phyloP scores from a whole-genome alignment of 1,140 invertebrate species.

The Heliconius hewitsoni region DNA sequence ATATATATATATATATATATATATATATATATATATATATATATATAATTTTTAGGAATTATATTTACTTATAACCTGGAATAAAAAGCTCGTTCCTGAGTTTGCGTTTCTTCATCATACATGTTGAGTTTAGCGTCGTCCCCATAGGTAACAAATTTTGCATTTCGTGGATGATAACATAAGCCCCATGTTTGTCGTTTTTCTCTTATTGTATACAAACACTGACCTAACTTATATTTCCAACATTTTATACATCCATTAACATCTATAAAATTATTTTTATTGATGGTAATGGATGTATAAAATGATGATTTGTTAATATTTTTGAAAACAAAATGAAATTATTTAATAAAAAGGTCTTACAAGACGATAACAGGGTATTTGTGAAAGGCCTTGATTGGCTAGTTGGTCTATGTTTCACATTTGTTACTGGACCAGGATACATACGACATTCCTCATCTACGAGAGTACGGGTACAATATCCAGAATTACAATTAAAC shows the following conservation, averaged over 20 bases:
- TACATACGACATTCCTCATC: constrained; percentile 82
- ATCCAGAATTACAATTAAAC: constrained; percentile 74
- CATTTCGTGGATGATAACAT: constrained; percentile 81
- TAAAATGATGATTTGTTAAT: not conserved
- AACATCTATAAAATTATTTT: constrained; percentile 74
- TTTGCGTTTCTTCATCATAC: constrained; percentile 85
- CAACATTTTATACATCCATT: constrained; percentile 85
- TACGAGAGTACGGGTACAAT: constrained; percentile 67
- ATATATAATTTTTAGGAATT: not conserved
- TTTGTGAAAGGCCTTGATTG: constrained; percentile 78
- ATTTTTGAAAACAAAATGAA: not conserved
- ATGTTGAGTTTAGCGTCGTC: constrained; percentile 83
- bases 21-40: too few relatives aligned
- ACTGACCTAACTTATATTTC: constrained; percentile 83
- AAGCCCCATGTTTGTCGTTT: constrained; percentile 83
- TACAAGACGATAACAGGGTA: constrained; percentile 82
- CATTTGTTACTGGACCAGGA: constrained; percentile 80
- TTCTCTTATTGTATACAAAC: constrained; percentile 83
- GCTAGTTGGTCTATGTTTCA: constrained; percentile 82
- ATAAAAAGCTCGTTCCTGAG: constrained; percentile 82
- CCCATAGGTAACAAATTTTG: constrained; percentile 84
- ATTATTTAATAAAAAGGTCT: constrained; percentile 23
- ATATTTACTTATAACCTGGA: constrained; percentile 72
- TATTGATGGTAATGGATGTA: too few relatives aligned
- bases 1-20: too few relatives aligned